Base-by-base conservation (phyloP, 2,888 invertebrate species). In the Petrolisthes manimaculis region DNA sequence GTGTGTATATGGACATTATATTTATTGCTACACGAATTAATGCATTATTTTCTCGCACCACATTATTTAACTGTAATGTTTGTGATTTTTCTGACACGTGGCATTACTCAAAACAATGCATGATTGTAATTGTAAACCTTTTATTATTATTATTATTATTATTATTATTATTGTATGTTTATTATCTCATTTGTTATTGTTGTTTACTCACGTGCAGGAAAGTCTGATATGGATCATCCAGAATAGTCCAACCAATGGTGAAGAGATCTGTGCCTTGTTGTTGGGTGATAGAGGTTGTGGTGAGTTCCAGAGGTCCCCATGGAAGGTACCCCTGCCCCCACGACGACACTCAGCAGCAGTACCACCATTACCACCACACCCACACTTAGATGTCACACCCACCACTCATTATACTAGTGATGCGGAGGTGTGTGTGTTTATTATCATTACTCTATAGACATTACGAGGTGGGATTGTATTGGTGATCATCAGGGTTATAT, bases 291-390 rank as follows among this genome's bases (percentile, higher is more conserved):
- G 80, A 9, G 87, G 86, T 5, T 91, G 91, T 56, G 91, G 91
- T 12, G 53, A 61, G 18, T 91, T 88, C 79, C 56, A 81, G 56
- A 78, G 88, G 6, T 55, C 88, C 14, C 75, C 83, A 9, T 91
- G 91, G 91, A 86, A 74, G 5, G 77, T 91, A 0, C 74, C 67
- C 55, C 69, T 91, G 53, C 91, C 91, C 2, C 84, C 85, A 14
- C 84, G 81, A 21, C 54, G 9, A 8, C 77, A n/a, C 18, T 14
- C 56, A 21, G 18, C 56, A 61, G 61, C 56, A 61, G 55, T 21
- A 51, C 82, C 53, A 51, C 78, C 54, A 18, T 18, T 18, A 54
- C 55, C 61, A 8, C 80, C 61, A 61, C 80, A 8, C 24, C 80
- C 80, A 8, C 74, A 8, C 56, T n/a, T 54, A n/a, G 54, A 55